Evolutionary conservation across 2,888 invertebrate genomes (phyloP).

Genomic region (Platynereis dumerilii): DNA sequence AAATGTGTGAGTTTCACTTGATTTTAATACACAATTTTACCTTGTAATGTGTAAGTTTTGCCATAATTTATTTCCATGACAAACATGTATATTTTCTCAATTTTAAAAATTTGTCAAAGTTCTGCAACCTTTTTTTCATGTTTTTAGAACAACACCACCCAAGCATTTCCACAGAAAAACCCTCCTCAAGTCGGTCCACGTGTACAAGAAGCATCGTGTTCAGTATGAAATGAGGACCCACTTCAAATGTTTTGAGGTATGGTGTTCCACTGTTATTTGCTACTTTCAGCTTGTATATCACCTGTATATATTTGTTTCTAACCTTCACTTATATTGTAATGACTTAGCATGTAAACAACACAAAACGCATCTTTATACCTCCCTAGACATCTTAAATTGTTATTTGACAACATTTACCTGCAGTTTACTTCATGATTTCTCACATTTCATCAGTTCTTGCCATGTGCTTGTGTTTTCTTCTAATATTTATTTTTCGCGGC

Average conservation of each 20-base stretch:
- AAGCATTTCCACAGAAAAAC: constrained; percentile 81
- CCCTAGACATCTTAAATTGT: too few relatives aligned
- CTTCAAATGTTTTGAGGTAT: constrained; percentile 77
- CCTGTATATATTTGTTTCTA: too few relatives aligned
- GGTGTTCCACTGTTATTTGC: neutral
- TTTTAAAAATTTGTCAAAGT: neutral
- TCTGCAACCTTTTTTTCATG: too few relatives aligned
- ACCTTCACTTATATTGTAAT: too few relatives aligned
- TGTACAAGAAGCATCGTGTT: constrained; percentile 79
- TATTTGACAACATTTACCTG: too few relatives aligned
- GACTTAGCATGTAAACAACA: too few relatives aligned
- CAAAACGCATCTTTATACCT: too few relatives aligned
- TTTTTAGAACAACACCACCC: constrained; percentile 73
- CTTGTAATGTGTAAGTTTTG: neutral
- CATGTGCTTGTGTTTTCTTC: too few relatives aligned
- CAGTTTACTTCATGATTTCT: too few relatives aligned
- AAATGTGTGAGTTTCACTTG: constrained; percentile 25
- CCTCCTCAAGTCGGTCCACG: constrained; percentile 83
- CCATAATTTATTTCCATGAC: neutral
- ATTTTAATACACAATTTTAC: constrained; percentile 1
- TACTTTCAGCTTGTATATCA: too few relatives aligned
- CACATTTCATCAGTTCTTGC: too few relatives aligned
- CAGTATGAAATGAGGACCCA: constrained; percentile 96
- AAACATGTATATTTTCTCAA: neutral
- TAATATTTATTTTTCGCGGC: too few relatives aligned